These are phyloP conservation scores for mouse (Mus musculus) DNA, from an alignment of 2,113 vertebrate genomes.

Conservation along the genomic window GRCm39 chr17:33428001-33428500, in stretches of 20 bases:
- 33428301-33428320: background rate
- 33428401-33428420: no score
- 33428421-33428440: no score
- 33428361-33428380: no score
- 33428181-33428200: background rate
- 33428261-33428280: background rate
- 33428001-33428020: background rate
- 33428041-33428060: background rate
- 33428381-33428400: no score
- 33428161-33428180: no score
- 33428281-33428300: background rate
- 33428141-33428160: no score
- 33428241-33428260: background rate
- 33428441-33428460: no score
- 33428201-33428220: background rate
- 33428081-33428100: background rate
- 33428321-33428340: no score
- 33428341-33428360: background rate
- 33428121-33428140: background rate
- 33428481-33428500: background rate
- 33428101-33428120: background rate
- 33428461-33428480: no score
- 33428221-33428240: background rate
- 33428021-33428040: background rate
- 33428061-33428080: background rate